Evolutionary conservation across 1,140 invertebrate genomes (phyloP), one percentile per base, ranked within the genome.

Genomic region (Cydia pomonella): DNA sequence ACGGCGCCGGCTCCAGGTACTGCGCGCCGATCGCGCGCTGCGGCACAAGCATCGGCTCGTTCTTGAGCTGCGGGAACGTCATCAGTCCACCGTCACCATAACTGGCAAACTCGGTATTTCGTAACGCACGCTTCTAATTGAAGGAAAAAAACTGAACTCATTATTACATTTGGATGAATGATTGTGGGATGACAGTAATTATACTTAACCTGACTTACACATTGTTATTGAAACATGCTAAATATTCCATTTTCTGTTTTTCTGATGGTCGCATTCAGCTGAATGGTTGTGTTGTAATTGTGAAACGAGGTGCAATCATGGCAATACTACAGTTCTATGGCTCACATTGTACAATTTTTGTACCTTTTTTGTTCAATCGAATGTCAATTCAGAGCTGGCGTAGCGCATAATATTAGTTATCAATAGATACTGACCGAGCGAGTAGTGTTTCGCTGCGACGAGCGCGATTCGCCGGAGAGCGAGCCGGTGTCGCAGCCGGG

Each of bases 401-500:
- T 83, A 84, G 13, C 79, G 82, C 38, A 16, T 16, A 44, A 44
- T 0, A 7, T 44, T 16, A 16, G 12, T 1, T 44, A 44, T 38
- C 7, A 38, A 59, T 21, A 59, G 21, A 59, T 23, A 59, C 53
- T 23, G 53, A 59, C 53, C 53, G 53, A 23, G 53, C 53, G 53
- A 12, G 53, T 23, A 4, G 21, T 59, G 6, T 59, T 23, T 9
- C 53, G 94, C 50, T 94, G 89, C 2, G 96, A 96, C 9, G 93
- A 94, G 1, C 94, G 94, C 0, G 96, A 96, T 9, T 96, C 95
- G 1, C 94, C 94, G 0, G 96, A 96, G 75, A 96, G 89, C 0
- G 96, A 96, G 0, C 94, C 94, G n/a, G 94, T 94, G 72, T 96
- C 95, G 1, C 95, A 96, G 72, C 93, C 94, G 21, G 92, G 87